Percentiles rank a stretch among this genome's conserved stretches.
Conservation (phyloP, 2,113 vertebrate genomes). For the Gila orcuttii region DNA sequence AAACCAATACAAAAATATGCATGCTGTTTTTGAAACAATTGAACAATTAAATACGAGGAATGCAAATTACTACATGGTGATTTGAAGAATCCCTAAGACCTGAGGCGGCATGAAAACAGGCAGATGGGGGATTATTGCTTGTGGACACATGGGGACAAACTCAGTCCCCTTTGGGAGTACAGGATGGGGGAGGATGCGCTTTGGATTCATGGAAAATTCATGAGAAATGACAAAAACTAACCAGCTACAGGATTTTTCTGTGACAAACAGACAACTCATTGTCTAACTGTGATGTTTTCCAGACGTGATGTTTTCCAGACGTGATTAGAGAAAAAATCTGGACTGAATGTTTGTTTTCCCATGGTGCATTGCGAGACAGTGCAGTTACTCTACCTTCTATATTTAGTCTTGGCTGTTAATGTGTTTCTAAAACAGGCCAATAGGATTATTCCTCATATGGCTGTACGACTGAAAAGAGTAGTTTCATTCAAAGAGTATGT, state of each 20-base stretch:
- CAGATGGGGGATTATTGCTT: constrained; percentile 54
- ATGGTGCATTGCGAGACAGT: constrained; percentile 33
- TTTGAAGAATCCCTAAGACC: constrained; percentile 53
- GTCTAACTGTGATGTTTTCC: neutral
- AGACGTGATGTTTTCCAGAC: no score
- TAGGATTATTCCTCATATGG: constrained; percentile 44
- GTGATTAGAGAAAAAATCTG: constrained; percentile 40
- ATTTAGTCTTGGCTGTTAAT: constrained; percentile 56
- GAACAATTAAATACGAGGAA: neutral
- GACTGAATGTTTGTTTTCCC: constrained; percentile 50
- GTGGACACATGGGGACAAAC: constrained; percentile 48
- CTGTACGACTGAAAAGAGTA: neutral
- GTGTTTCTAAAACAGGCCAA: constrained; percentile 53
- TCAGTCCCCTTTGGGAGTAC: constrained; percentile 35
- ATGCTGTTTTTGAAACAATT: neutral
- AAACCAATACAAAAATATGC: neutral
- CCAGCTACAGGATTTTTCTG: constrained; percentile 8
- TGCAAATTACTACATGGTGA: constrained; percentile 44
- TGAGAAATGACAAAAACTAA: constrained; percentile 28
- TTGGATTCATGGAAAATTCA: constrained; percentile 55
- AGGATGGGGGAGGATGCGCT: constrained; percentile 16
- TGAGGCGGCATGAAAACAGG: constrained; percentile 40
- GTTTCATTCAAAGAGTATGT: constrained; percentile 30
- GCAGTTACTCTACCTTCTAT: constrained; percentile 51
- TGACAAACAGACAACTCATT: constrained; percentile 18